Evolutionary conservation across 2,797 vertebrate species (phyloP), one percentile per base, ranked within the genome.

Genomic region (Tauraco hartlaubi): DNA sequence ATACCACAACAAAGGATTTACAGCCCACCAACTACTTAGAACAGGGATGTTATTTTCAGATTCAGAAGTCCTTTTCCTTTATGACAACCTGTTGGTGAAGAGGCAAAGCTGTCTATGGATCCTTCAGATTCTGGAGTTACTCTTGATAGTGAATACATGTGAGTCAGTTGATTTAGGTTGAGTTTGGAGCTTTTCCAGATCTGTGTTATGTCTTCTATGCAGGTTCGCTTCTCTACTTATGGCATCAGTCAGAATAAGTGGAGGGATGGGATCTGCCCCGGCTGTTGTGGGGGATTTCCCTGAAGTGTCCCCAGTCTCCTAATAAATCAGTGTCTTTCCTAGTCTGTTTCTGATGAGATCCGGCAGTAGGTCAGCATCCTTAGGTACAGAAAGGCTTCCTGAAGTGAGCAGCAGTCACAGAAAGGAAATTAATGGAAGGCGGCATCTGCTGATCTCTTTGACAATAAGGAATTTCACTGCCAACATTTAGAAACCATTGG

Each of bases 401-500:
- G 80, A 95, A 96, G 82, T 93, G 94, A 97, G 76, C 76, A 97
- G 80, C 92, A 97, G 93, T 96, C 93, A 88, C 63, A 88, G 66
- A 94, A 97, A 97, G 84, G 87, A 95, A 97, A 97, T 97, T 97
- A 98, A 97, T 96, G 92, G 94, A 94, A 97, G 73, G 41, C 0
- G 55, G 84, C 79, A 85, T 97, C 92, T 97, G 81, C 91, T 94
- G 93, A 97, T 97, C 92, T 97, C 92, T 97, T 94, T 97, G 92
- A 97, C 96, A 97, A 95, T 97, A 96, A 96, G 72, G 78, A 95
- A 97, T 98, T 96, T 97, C 62, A 3, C 83, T 97, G 95, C 96
- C 97, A 98, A 96, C 94, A 92, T 98, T 97, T 97, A 97, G 88
- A 97, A 97, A 96, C 95, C 90, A 82, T 87, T 96, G 94, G 79